Base-by-base conservation (phyloP, 2,797 vertebrate genomes). In the Pygocentrus nattereri region DNA sequence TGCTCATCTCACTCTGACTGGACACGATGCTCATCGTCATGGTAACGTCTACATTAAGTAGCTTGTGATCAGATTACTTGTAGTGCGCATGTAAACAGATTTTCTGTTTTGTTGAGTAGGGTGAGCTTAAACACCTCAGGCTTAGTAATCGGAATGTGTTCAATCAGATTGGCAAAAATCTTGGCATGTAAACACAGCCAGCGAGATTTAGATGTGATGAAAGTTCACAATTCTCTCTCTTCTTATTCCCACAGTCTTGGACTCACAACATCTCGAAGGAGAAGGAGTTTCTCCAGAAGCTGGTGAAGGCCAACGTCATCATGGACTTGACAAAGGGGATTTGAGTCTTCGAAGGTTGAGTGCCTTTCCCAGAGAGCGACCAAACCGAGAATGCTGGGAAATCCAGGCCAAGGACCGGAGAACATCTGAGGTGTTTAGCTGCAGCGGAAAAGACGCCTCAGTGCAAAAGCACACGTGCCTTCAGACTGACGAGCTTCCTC, bases 261-360 rank as follows among this genome's bases (percentile, higher is more conserved):
- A 98, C 97, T 1, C 97, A 98, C 92, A 97, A 98, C 83, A 98
- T 98, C 86, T 93, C 94, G 68, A 93, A 96, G 85, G 97, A 98
- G 88, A 97, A 97, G 86, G 95, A 97, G 86, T 97, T 98, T 88
- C 93, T 97, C 78, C 84, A 93, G 85, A 97, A 98, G 90, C 91
- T 98, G 87, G 97, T 97, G 85, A 97, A 95, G 92, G 95, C 95
- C 0, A 94, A 88, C 4, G 94, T 98, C 71, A 96, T 97, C 88
- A 95, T 93, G 81, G 97, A 97, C 91, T 92, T 95, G 69, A 97
- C 95, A 86, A 93, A 93, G 76, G 96, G 97, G 84, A 96, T 98
- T 81, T 97, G 95, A 95, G 85, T 79, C 27, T 30, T 21, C 31
- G 56, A 27, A 44, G 19, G 44, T 47, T 81, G 83, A 84, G 85